Base-by-base conservation (phyloP, 2,113 vertebrate genomes). In the Mastomys coucha region DNA sequence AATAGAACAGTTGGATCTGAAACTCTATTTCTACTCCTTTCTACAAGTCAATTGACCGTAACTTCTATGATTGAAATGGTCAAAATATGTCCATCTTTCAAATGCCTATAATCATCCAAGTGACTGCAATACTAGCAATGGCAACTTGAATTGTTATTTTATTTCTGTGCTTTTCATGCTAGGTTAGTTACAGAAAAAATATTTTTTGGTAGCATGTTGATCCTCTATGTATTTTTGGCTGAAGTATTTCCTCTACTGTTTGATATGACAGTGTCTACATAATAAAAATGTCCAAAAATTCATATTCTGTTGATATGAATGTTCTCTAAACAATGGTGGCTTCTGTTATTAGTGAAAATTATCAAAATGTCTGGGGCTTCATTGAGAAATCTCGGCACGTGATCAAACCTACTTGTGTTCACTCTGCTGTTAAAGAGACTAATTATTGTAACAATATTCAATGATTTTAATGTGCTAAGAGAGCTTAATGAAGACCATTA, bases 11-110 rank as follows among this genome's bases (percentile, higher is more conserved):
- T 90, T 73, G 53, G 81, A 91, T 92, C 36, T 70, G 84, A 94
- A 97, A 96, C 58, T 97, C 89, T 75, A 96, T 95, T 98, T 95
- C 70, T 91, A 94, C 39, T 13, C 63, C 80, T 31, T 97, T 96
- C 95, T 96, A 45, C 89, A 96, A 96, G 69, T 94, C 95, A 97
- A 96, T 97, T 97, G 94, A 95, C 93, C 53, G 0, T 95, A 75
- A 93, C 91, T 78, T 95, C 88, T 84, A 77, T 94, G 94, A 96
- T 95, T 95, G 95, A 95, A 95, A 91, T 95, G 94, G 63, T 88
- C 94, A 96, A 96, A 97, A 97, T 91, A 88, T 69, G 86, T 96
- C 53, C 86, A 97, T 97, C 58, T 96, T 95, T 97, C 95, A 96
- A 96, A 97, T 94, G 69, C 49, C 78, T 67, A 49, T 94, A 80